Evolutionary conservation across 1,140 invertebrate genomes (phyloP), one percentile per base, ranked within the genome.

Genomic region (Eueides isabella): DNA sequence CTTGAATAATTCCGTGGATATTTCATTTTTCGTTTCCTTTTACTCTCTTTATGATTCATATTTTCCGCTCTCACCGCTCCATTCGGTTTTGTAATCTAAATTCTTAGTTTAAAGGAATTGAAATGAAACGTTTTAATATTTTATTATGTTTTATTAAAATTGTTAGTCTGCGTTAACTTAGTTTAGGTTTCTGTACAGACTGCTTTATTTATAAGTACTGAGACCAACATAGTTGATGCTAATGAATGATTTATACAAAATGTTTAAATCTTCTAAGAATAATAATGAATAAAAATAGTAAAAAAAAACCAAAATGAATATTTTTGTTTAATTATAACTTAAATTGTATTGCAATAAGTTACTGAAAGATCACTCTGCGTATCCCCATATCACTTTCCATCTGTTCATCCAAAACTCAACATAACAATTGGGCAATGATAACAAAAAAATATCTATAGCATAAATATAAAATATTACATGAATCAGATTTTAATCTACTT

Each of bases 81-180:
- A 55, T 55, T 55, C 48, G 48, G 26, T 26, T 55, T 55, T 26
- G 11, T 26, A 48, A 48, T 48, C 41, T 2, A 48, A 48, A 48
- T 48, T 48, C 41, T 48, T 55, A 55, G 23, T 55, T 55, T 55
- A 55, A 55, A 55, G 48, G 48, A 19, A 55, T 55, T 55, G 48
- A 55, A 55, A 55, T 55, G 19, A 55, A 55, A 55, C 48, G 9
- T 55, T 26, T 55, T 26, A 26, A 26, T 55, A 55, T 23, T 55
- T 55, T 55, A 55, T 26, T 55, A 55, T 55, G 48, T 76, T 76
- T 76, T 76, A 76, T 76, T 76, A 76, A 76, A 76, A 71, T 61
- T 76, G 67, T 72, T 76, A 68, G 66, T 74, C 72, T 68, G 72
- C 72, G 63, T 74, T 74, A 67, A 64, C 66, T 74, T 74, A 74